Evolutionary conservation across 2,888 invertebrate species (phyloP), one percentile per base, ranked within the genome.

Genomic region (Leucophenga maculata): DNA sequence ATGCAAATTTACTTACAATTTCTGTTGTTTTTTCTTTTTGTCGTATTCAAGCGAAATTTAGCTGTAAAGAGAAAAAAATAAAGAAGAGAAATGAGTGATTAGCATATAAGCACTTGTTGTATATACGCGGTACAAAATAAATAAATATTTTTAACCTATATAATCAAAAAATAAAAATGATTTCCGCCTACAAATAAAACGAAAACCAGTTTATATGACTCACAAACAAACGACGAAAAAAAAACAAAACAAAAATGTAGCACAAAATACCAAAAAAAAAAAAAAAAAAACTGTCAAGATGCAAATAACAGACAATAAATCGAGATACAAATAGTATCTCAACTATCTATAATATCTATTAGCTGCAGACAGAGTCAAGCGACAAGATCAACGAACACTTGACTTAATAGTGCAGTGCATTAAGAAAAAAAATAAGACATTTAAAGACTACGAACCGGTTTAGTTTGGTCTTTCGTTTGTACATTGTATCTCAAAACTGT

Each of bases 131-230:
- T 50, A 16, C n/a, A 50, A n/a, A 13, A 48, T 64, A 46, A 13
- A 48, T 64, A 46, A 16, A 64, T 39, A 48, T 46, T n/a, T 4
- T 64, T 64, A 64, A 64, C 62, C 62, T n/a, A 64, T 32, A 64
- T 64, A 32, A 50, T 46, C 2, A 39, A 6, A 39, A 39, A 32
- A 32, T 32, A 32, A 20, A 46, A 64, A 64, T 13, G 64, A 69
- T 69, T 80, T 82, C 82, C 82, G 82, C 77, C 70, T 74, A 74
- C 73, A 72, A 78, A 72, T 59, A 52, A 16, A 16, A n/a, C 18
- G 3, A 31, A 67, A 50, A 60, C 60, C 39, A 60, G 62, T 64
- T 64, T 60, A 46, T 2, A n/a, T 60, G 60, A 60, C 60, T 60
- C 60, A 60, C 13, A 62, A 69, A 67, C 69, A 67, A 69, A 71